A percentile compares a stretch with the other conserved stretches of the same genome.
These are phyloP conservation scores for Sminthurinus signatus DNA, from an alignment of 1,140 invertebrate genomes.

Conservation along the genomic window DNA sequence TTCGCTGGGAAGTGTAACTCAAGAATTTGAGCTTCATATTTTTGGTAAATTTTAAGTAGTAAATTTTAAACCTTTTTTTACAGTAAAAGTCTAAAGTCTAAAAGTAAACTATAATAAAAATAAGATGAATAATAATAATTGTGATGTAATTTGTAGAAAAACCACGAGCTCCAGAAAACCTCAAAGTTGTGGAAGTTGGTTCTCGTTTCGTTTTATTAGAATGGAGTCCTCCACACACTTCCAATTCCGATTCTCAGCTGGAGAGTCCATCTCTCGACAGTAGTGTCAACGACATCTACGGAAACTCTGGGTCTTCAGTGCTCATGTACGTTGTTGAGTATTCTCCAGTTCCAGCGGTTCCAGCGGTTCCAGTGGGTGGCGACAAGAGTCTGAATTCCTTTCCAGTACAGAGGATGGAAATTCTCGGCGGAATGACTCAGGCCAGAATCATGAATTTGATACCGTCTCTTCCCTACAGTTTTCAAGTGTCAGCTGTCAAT, in stretches of 20 bases:
- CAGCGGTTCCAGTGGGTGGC: conserved; percentile 13
- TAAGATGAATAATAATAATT: background rate
- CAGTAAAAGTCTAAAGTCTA: background rate
- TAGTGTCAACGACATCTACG: too few species aligned
- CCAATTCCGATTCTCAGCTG: background rate
- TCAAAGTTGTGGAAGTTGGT: conserved; percentile 4
- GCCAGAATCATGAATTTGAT: conserved; percentile 26
- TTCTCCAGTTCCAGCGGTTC: too few species aligned
- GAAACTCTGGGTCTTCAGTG: conserved; percentile 7
- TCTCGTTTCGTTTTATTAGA: conserved; percentile 19
- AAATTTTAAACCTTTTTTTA: background rate
- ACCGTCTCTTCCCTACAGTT: conserved; percentile 24
- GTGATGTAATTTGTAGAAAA: conserved; percentile 14
- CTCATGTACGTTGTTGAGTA: conserved; percentile 26
- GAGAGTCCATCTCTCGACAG: background rate
- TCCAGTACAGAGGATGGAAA: conserved; percentile 20
- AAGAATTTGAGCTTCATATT: conserved; percentile 26
- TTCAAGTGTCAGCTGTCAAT: conserved; percentile 35
- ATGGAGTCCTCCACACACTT: conserved; percentile 21
- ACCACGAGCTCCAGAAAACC: conserved; percentile 24
- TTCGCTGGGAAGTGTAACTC: conserved; percentile 28
- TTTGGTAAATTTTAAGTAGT: conserved; percentile 18
- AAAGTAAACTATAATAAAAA: background rate
- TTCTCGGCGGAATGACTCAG: conserved; percentile 11
- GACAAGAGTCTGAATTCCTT: conserved; percentile 11